These are phyloP conservation scores for Oryzaephilus surinamensis DNA, from an alignment of 1,140 invertebrate species.

Conservation along the genomic window DNA sequence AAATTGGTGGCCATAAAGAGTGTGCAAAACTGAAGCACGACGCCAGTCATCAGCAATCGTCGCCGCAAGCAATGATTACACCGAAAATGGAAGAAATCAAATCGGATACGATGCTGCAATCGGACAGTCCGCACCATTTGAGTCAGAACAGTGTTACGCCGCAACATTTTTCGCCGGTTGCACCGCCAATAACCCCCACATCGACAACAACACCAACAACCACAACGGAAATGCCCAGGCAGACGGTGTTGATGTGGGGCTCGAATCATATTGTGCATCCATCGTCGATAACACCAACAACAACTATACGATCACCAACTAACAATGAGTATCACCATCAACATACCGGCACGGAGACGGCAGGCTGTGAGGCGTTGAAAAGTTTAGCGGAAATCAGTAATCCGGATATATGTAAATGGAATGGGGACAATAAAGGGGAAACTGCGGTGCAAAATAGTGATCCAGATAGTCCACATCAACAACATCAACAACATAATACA, in stretches of 20 bases:
- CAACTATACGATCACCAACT: constrained; percentile 37
- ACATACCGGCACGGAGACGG: constrained; percentile 17
- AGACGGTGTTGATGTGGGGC: constrained; percentile 84
- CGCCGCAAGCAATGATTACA: constrained; percentile 44
- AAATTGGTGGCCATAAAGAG: constrained; percentile 33
- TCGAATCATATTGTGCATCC: constrained; percentile 33
- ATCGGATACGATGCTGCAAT: constrained; percentile 38
- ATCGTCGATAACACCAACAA: constrained; percentile 29
- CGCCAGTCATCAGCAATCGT: constrained; percentile 47
- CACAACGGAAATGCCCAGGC: constrained; percentile 55
- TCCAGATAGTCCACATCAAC: constrained; percentile 31
- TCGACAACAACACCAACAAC: no score
- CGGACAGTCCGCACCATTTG: constrained; percentile 37
- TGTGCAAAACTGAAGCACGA: constrained; percentile 42
- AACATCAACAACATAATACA: constrained; percentile 28
- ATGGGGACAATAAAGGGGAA: constrained; percentile 26
- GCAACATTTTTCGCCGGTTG: constrained; percentile 39
- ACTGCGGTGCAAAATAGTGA: constrained; percentile 23
- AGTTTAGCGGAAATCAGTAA: constrained; percentile 47
- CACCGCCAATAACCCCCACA: constrained; percentile 13
- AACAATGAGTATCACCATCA: constrained; percentile 37
- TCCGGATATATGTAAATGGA: constrained; percentile 33
- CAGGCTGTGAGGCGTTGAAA: constrained; percentile 43
- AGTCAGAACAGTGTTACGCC: constrained; percentile 37
- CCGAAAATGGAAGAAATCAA: constrained; percentile 56